Evolutionary conservation across 2,797 vertebrate genomes (phyloP).

Genomic region (Acanthopagrus latus): DNA sequence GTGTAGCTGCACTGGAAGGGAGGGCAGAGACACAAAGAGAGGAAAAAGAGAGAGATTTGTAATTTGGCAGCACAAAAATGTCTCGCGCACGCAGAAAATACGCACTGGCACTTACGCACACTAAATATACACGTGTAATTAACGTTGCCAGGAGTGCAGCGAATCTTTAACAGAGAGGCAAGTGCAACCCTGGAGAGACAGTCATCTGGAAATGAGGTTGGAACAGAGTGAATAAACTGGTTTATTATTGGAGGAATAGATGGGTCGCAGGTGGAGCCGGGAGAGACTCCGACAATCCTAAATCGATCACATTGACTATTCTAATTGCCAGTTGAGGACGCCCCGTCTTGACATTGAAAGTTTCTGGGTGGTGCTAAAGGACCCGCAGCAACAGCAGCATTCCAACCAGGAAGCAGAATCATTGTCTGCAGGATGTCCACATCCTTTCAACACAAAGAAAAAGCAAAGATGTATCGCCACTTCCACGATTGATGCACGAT

Average conservation of each 20-base stretch:
- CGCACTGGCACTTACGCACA: slow-evolving; percentile 6
- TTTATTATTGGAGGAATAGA: slow-evolving; percentile 6
- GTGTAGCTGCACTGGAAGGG: slow-evolving; percentile 26
- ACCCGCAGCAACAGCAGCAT: not conserved
- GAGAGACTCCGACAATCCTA: not conserved
- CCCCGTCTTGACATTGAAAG: not conserved
- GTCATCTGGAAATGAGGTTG: not conserved
- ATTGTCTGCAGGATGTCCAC: not conserved
- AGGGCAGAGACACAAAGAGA: slow-evolving; percentile 32
- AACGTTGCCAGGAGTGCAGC: slow-evolving; percentile 25
- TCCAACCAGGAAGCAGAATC: not conserved
- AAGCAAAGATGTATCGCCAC: not conserved
- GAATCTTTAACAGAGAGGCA: slow-evolving; percentile 39
- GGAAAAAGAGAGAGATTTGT: slow-evolving; percentile 41
- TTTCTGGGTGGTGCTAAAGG: not conserved
- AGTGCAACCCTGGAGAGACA: slow-evolving; percentile 24
- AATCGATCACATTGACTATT: slow-evolving; percentile 16
- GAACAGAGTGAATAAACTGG: slow-evolving; percentile 4
- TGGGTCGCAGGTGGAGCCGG: slow-evolving; percentile 3
- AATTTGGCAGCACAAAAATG: slow-evolving; percentile 42
- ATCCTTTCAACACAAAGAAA: not conserved
- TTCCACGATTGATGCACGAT: slow-evolving; percentile 12
- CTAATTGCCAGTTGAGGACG: slow-evolving; percentile 19
- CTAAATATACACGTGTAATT: slow-evolving; percentile 49
- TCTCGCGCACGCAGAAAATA: slow-evolving; percentile 1